A percentile compares a stretch with the other conserved stretches of the same genome.
These are phyloP conservation scores for Arnoldichthys spilopterus DNA, from an alignment of 2,797 vertebrate species.

Conservation along the genomic window DNA sequence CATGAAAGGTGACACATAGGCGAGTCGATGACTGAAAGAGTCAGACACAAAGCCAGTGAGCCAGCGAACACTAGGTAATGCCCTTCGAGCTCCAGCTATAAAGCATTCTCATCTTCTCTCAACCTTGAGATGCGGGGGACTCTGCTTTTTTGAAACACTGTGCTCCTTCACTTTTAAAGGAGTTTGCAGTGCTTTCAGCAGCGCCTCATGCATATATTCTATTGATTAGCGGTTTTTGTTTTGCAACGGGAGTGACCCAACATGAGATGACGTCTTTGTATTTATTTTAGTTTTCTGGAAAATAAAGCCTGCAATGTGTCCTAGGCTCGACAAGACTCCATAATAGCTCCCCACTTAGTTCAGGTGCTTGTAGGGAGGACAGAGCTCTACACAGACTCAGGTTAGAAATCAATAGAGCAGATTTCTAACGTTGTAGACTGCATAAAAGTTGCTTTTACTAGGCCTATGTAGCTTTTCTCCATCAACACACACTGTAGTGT, in stretches of 20 bases:
- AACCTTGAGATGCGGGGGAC: slow-evolving; percentile 23
- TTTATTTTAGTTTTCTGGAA: slow-evolving; percentile 38
- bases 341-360: slow-evolving; percentile 26
- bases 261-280: slow-evolving; percentile 24
- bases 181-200: slow-evolving; percentile 23
- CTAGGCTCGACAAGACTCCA: slow-evolving; percentile 16
- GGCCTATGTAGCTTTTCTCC: slow-evolving; percentile 27
- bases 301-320: slow-evolving; percentile 37
- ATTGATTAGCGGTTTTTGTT: slow-evolving; percentile 48
- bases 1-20: slow-evolving; percentile 22
- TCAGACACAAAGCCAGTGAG: slow-evolving; percentile 3
- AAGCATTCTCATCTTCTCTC: slow-evolving; percentile 19
- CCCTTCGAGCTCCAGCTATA: slow-evolving; percentile 19
- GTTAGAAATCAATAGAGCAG: slow-evolving; percentile 54
- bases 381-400: slow-evolving; percentile 36
- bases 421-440: slow-evolving; percentile 32
- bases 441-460: slow-evolving; percentile 50
- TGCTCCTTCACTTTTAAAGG: slow-evolving; percentile 21
- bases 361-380: slow-evolving; percentile 25
- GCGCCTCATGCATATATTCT: slow-evolving; percentile 54
- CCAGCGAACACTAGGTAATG: slow-evolving; percentile 2
- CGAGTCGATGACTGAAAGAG: slow-evolving; percentile 6
- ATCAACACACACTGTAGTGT: slow-evolving; percentile 38
- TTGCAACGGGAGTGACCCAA: slow-evolving; percentile 33
- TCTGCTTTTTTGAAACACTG: slow-evolving; percentile 9